Percentiles rank a stretch among this genome's conserved stretches.
Evolutionary conservation across 92 coral and sea anemone genomes (phyloP).

Genomic region (Plumapathes pennacea): DNA sequence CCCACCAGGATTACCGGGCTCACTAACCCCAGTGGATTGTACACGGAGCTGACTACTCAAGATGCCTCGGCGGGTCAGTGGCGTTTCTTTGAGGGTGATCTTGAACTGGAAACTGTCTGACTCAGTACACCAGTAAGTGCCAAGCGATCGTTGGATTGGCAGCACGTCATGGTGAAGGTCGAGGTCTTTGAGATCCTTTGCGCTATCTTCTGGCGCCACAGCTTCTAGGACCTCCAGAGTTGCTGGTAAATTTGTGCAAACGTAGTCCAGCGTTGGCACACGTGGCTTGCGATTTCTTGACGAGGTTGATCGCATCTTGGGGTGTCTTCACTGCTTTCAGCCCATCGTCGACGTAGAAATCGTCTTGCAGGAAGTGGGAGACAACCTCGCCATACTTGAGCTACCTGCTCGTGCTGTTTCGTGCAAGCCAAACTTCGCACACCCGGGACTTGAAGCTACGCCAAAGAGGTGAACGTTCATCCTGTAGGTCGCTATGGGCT

Average conservation of each 20-base stretch:
- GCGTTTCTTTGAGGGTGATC: constrained; percentile 33
- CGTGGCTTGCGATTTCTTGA: constrained; percentile 19
- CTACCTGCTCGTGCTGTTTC: constrained; percentile 8
- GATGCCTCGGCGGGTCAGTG: constrained; percentile 51
- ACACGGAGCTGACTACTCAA: constrained; percentile 45
- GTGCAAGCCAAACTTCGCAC: constrained; percentile 32
- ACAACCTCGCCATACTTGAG: constrained; percentile 14
- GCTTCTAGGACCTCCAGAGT: constrained; percentile 23
- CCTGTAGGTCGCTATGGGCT: constrained; percentile 12
- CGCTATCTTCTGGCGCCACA: constrained; percentile 20
- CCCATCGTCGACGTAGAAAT: constrained; percentile 50
- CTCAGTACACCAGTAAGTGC: constrained; percentile 49
- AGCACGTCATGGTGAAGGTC: constrained; percentile 14
- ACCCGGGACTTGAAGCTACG: constrained; percentile 49
- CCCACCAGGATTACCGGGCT: constrained; percentile 32
- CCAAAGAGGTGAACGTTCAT: constrained; percentile 53
- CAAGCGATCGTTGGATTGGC: constrained; percentile 45
- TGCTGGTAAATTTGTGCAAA: constrained; percentile 36
- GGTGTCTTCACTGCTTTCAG: constrained; percentile 17
- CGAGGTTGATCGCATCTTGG: constrained; percentile 16
- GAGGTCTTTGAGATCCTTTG: constrained; percentile 24
- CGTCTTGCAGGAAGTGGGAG: constrained; percentile 9
- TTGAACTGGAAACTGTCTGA: constrained; percentile 45
- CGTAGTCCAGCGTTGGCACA: constrained; percentile 42
- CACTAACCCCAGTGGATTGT: constrained; percentile 42